Conservation (phyloP, 2,888 invertebrate genomes). For the Coremacera marginata region DNA sequence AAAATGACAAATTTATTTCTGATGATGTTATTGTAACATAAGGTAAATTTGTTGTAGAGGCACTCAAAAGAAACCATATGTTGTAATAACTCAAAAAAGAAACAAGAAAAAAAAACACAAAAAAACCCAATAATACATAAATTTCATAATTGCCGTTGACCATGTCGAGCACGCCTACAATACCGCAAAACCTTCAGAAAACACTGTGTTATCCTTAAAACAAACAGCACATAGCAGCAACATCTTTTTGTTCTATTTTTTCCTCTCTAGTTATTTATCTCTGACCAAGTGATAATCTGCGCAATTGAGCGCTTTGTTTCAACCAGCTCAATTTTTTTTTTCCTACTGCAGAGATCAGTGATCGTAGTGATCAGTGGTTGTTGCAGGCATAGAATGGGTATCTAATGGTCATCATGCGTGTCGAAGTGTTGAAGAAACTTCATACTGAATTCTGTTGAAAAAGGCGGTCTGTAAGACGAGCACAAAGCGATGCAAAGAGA, state of each 20-base stretch:
- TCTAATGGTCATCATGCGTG: neutral
- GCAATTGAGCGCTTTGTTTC: slow-evolving; percentile 7
- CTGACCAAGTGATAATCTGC: slow-evolving; percentile 37
- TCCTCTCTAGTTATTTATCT: neutral
- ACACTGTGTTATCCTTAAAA: slow-evolving; percentile 28
- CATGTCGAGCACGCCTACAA: slow-evolving; percentile 27
- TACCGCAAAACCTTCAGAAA: slow-evolving; percentile 18
- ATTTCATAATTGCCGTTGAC: slow-evolving; percentile 32
- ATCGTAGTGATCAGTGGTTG: neutral
- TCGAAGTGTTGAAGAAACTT: neutral
- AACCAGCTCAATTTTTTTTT: neutral
- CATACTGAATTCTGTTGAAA: slow-evolving; percentile 30
- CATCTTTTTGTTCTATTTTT: too few relatives aligned
- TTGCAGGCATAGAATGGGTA: neutral
- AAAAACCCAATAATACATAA: slow-evolving; percentile 30
- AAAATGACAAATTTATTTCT: too few relatives aligned
- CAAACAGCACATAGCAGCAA: slow-evolving; percentile 7
- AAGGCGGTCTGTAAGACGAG: slow-evolving; percentile 33
- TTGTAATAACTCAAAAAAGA: slow-evolving; percentile 4
- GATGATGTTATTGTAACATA: neutral
- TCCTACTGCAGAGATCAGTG: neutral
- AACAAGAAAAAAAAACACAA: neutral
- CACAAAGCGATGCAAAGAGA: slow-evolving; percentile 17
- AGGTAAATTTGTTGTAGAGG: neutral
- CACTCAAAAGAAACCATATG: slow-evolving; percentile 14